Percentiles rank a stretch among this genome's conserved stretches.
phyloP scores from a whole-genome alignment of 2,888 invertebrate species.

The Agrochola lychnidis region DNA sequence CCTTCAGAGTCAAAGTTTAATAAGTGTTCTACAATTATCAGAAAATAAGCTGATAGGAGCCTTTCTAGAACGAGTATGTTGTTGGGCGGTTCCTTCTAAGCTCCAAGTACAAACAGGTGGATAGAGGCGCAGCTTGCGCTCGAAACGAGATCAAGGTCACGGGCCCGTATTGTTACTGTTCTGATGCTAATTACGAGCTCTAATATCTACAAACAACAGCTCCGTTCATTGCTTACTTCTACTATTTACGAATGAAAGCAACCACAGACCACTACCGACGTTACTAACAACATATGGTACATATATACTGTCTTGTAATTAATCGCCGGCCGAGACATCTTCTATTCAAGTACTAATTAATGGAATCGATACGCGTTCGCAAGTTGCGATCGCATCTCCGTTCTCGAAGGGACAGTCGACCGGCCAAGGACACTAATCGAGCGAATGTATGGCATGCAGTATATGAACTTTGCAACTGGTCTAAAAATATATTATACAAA shows the following conservation, averaged over 20 bases:
- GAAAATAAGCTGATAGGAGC: constrained; percentile 54
- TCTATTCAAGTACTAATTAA: constrained; percentile 63
- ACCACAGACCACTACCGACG: constrained; percentile 27
- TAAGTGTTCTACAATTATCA: constrained; percentile 48
- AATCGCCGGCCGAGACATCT: constrained; percentile 49
- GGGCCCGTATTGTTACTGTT: constrained; percentile 80
- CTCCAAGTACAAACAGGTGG: constrained; percentile 77
- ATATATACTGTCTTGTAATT: constrained; percentile 17
- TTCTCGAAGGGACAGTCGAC: constrained; percentile 80
- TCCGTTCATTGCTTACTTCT: constrained; percentile 55
- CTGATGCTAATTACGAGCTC: constrained; percentile 81
- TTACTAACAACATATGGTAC: constrained; percentile 20
- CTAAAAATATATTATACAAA: constrained; percentile 69
- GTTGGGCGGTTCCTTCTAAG: constrained; percentile 69
- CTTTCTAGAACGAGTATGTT: constrained; percentile 69
- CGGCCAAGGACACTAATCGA: constrained; percentile 81
- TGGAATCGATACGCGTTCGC: constrained; percentile 63
- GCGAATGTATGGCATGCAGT: constrained; percentile 74
- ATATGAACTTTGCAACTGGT: constrained; percentile 75
- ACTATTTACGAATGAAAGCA: constrained; percentile 39
- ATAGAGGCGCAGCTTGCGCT: constrained; percentile 71
- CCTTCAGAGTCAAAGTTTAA: constrained; percentile 44
- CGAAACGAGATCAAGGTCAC: constrained; percentile 86
- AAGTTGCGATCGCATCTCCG: constrained; percentile 70
- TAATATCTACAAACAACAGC: constrained; percentile 72